Base-by-base conservation (phyloP, 2,888 invertebrate genomes). In the Bembecia ichneumoniformis region DNA sequence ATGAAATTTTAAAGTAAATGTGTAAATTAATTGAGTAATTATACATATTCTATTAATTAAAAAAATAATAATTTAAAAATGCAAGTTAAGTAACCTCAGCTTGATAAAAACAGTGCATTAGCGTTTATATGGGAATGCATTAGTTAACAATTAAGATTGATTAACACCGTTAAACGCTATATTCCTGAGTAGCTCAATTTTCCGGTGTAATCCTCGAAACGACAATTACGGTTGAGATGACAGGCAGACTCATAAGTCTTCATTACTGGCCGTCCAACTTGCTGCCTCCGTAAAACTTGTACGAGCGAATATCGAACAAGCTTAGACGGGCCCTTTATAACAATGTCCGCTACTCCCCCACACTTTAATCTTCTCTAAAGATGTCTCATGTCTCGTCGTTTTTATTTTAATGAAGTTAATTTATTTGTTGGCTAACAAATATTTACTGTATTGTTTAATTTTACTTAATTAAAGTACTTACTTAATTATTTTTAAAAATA, bases 221-320 rank as follows among this genome's bases (percentile, higher is more conserved):
- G 75, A 76, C 78, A 79, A 77, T 77, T 78, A 70, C 62, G 56
- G 68, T 67, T 63, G 60, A 55, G 55, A 64, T 52, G 51, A 59
- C 75, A 66, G 65, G 62, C 66, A 75, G 78, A 74, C 77, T 71
- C 87, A 86, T 87, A 86, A 86, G 74, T 87, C 87, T 84, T 84
- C 86, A 86, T 86, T 87, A 87, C 68, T 62, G 58, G 54, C 57
- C 54, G 54, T 56, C 62, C 53, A 64, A 72, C 60, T 71, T 63
- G 64, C 68, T 64, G 60, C 58, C 65, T 64, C 53, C 58, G 65
- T 66, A 54, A 73, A 84, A 81, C 68, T 83, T 83, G 20, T 67
- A 67, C 63, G 67, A 68, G 63, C 58, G 63, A 59, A 57, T 62
- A 62, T 55, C 57, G 57, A 62, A 62, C 58, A 53, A 61, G 74